Evolutionary conservation across 2,113 vertebrate genomes (phyloP).

Genomic region (Epinephelus lanceolatus): DNA sequence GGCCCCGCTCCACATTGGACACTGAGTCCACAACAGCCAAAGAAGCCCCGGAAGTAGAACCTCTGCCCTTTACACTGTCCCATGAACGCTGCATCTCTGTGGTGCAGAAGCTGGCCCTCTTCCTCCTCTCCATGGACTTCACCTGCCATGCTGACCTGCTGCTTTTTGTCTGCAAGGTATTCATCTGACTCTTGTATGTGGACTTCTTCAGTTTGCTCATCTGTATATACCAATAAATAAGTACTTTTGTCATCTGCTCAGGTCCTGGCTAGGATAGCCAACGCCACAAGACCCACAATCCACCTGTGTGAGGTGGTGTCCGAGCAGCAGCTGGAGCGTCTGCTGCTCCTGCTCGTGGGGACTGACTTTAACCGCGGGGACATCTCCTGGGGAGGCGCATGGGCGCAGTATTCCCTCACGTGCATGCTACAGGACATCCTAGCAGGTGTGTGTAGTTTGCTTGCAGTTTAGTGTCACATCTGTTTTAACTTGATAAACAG

Average conservation of each 20-base stretch:
- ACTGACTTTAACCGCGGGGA: constrained; percentile 98
- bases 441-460: constrained; percentile 86
- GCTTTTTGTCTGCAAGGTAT: constrained; percentile 98
- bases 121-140: constrained; percentile 99
- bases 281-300: constrained; percentile 96
- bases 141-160: constrained; percentile 98
- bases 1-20: constrained; percentile 96
- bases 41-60: constrained; percentile 95
- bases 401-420: constrained; percentile 98
- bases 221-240: background rate
- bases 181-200: background rate
- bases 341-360: constrained; percentile 94
- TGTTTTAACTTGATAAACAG: background rate
- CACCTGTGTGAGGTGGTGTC: constrained; percentile 97
- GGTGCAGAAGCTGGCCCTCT: constrained; percentile 96
- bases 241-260: constrained; percentile 56
- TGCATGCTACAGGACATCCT: constrained; percentile 99
- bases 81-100: constrained; percentile 98
- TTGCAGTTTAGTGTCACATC: background rate
- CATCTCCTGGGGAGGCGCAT: constrained; percentile 98
- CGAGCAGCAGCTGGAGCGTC: constrained; percentile 95
- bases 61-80: constrained; percentile 95
- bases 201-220: background rate
- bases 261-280: constrained; percentile 98
- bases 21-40: constrained; percentile 92